These are phyloP conservation scores for Cryptotermes secundus DNA, from an alignment of 1,140 invertebrate genomes.

Conservation along the genomic window DNA sequence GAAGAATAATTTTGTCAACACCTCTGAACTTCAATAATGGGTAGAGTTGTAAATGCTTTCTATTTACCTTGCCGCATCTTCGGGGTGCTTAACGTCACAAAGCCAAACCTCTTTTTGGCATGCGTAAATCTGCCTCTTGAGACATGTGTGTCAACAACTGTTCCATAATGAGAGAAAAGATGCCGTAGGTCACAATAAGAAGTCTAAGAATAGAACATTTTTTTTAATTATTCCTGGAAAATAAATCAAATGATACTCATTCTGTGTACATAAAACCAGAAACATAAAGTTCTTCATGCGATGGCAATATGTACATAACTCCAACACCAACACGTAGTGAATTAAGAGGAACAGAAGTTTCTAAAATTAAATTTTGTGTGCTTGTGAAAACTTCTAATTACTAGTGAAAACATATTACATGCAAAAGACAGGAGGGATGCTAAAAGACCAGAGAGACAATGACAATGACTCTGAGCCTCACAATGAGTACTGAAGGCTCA, in stretches of 20 bases:
- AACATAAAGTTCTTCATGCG: background rate
- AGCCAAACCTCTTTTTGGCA: constrained; percentile 23
- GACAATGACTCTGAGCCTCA: too few relatives aligned
- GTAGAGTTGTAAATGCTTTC: background rate
- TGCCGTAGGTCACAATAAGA: constrained; percentile 19
- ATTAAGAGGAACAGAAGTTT: too few relatives aligned
- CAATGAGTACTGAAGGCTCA: too few relatives aligned
- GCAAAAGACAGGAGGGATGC: too few relatives aligned
- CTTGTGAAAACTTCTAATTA: too few relatives aligned
- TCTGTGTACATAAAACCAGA: too few relatives aligned
- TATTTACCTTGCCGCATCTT: constrained; percentile 31
- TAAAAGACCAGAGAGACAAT: too few relatives aligned
- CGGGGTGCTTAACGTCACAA: constrained; percentile 31
- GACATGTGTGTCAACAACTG: constrained; percentile 23
- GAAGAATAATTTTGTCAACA: too few relatives aligned
- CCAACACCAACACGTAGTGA: too few relatives aligned
- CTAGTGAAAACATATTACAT: too few relatives aligned
- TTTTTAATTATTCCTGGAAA: background rate
- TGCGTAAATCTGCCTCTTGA: constrained; percentile 21
- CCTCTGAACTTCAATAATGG: too few relatives aligned
- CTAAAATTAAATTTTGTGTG: too few relatives aligned
- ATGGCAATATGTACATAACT: background rate
- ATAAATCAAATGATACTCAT: background rate
- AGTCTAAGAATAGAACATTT: constrained; percentile 25
- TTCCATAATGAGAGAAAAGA: constrained; percentile 26